These are phyloP conservation scores for Camponotus fellah DNA, from an alignment of 2,888 invertebrate species.

Conservation along the genomic window DNA sequence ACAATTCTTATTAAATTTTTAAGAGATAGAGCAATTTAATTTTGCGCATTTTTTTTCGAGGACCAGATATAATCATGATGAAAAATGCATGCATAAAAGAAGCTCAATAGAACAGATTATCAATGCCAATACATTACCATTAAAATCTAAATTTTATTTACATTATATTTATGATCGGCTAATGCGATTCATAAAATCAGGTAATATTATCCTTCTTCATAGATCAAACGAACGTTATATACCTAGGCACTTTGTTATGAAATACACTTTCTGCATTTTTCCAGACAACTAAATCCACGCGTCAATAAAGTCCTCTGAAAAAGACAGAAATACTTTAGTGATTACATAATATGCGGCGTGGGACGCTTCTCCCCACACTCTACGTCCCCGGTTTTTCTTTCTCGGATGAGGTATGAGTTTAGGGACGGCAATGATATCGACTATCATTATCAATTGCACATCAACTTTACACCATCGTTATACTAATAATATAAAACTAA, in stretches of 20 bases:
- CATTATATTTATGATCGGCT: constrained; percentile 70
- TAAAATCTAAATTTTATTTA: constrained; percentile 77
- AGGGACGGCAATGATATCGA: constrained; percentile 7
- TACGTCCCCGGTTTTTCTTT: not conserved
- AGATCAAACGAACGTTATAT: constrained; percentile 17
- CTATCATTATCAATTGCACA: not conserved
- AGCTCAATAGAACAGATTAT: constrained; percentile 53
- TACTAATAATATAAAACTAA: no score
- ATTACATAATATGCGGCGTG: not conserved
- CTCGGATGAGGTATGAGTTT: constrained; percentile 33
- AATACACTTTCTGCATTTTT: constrained; percentile 29
- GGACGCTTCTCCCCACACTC: not conserved
- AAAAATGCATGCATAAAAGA: constrained; percentile 33
- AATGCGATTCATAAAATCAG: constrained; percentile 75
- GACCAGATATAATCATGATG: not conserved
- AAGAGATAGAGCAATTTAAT: not conserved
- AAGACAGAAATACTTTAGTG: constrained; percentile 5
- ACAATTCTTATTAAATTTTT: not conserved
- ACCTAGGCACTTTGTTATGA: constrained; percentile 43
- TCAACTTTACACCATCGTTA: constrained; percentile 38
- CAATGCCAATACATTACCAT: constrained; percentile 66
- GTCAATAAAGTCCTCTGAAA: constrained; percentile 28
- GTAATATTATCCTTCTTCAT: constrained; percentile 63
- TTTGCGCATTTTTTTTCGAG: not conserved
- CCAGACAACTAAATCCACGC: constrained; percentile 10